Percentiles rank a stretch among this genome's conserved stretches.
These are phyloP conservation scores for Gnathonemus echidnorhynchus DNA, from an alignment of 2,113 vertebrate species.

Conservation along the genomic window DNA sequence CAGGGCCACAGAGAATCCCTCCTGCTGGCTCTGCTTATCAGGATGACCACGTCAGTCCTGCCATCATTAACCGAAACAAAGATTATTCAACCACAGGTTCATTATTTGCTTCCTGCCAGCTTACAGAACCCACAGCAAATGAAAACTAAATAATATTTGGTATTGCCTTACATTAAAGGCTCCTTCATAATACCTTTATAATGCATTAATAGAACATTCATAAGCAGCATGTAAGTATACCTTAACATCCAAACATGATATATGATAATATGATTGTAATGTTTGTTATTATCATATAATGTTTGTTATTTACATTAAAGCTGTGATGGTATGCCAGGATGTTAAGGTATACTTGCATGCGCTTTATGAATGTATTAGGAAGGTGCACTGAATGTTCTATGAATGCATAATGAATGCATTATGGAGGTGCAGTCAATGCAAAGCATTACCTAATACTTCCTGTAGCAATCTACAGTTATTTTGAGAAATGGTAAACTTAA, in stretches of 20 bases:
- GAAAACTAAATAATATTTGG: not conserved
- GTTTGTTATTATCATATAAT: not conserved
- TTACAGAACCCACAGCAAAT: not conserved
- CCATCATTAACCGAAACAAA: not conserved
- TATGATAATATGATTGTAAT: not conserved
- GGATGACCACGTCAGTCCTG: not conserved
- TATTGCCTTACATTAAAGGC: not conserved
- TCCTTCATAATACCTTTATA: not conserved
- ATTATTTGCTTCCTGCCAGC: not conserved
- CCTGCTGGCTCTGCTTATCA: not conserved
- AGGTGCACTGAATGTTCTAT: not conserved
- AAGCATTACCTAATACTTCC: not conserved
- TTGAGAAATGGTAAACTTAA: not conserved
- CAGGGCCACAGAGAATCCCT: not conserved
- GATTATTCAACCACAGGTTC: not conserved
- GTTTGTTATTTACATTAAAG: not conserved
- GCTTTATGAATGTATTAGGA: not conserved
- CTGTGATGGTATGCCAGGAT: not conserved
- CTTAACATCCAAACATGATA: not conserved
- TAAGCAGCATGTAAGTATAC: not conserved
- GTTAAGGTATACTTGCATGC: not conserved
- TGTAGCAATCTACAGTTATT: not conserved
- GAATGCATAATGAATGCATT: not conserved
- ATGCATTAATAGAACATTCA: not conserved
- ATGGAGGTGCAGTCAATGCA: not conserved